These are phyloP conservation scores for Tuberolachnus salignus DNA, from an alignment of 2,888 invertebrate genomes.

Conservation along the genomic window DNA sequence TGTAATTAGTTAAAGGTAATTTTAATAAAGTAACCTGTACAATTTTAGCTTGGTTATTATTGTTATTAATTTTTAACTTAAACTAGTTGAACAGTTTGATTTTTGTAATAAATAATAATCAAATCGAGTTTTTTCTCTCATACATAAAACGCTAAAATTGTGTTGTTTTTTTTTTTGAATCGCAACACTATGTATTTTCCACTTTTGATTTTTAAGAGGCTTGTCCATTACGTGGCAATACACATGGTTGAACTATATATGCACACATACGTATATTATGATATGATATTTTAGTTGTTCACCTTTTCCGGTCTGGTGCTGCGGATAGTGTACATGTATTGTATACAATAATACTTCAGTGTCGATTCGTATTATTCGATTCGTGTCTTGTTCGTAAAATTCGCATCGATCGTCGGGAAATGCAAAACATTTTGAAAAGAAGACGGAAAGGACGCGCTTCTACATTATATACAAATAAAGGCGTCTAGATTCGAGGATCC, in stretches of 20 bases:
- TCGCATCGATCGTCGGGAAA: slow-evolving; percentile 28
- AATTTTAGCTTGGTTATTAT: too few species aligned
- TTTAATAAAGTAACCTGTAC: too few species aligned
- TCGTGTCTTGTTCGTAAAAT: not conserved
- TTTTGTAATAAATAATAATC: too few species aligned
- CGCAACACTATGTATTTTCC: not conserved
- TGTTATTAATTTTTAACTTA: too few species aligned
- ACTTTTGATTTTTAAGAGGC: not conserved
- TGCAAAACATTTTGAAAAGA: slow-evolving; percentile 40
- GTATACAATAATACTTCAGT: slow-evolving; percentile 17
- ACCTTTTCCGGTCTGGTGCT: slow-evolving; percentile 16
- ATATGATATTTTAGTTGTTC: not conserved
- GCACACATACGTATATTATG: too few species aligned
- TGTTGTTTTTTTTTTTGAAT: slow-evolving; percentile 4
- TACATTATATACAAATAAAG: slow-evolving; percentile 12
- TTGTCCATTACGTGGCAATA: too few species aligned
- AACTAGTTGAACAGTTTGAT: too few species aligned
- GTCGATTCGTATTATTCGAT: not conserved
- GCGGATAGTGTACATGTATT: not conserved
- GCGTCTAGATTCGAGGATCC: slow-evolving; percentile 23
- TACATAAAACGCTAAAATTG: not conserved
- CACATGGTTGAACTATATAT: not conserved
- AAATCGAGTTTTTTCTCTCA: too few species aligned
- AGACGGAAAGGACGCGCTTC: not conserved
- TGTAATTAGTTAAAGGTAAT: too few species aligned